These are phyloP conservation scores for Helicoverpa armigera DNA, from an alignment of 1,140 invertebrate genomes.

Conservation along the genomic window DNA sequence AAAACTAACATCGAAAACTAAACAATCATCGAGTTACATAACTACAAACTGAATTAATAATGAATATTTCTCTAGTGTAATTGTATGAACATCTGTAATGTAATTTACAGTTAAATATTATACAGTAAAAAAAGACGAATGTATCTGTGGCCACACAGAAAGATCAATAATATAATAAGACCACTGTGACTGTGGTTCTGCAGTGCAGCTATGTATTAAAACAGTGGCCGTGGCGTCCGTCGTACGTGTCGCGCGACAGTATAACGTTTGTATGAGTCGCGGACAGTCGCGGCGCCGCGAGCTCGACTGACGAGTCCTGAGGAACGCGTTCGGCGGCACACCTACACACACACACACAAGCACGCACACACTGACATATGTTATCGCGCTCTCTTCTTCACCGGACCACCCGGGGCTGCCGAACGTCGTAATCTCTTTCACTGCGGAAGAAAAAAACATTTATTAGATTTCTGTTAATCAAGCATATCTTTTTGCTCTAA, in stretches of 20 bases:
- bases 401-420: constrained; percentile 74
- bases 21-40: constrained; percentile 61
- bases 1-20: constrained; percentile 79
- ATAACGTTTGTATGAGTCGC: neutral
- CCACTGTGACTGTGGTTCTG: constrained; percentile 15
- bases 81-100: constrained; percentile 49
- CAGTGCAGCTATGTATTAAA: constrained; percentile 23
- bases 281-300: neutral
- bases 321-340: constrained; percentile 42
- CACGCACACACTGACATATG: constrained; percentile 63
- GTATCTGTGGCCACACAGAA: constrained; percentile 23
- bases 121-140: constrained; percentile 47
- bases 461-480: constrained; percentile 3
- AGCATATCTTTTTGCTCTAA: no score
- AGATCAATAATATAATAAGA: constrained; percentile 32
- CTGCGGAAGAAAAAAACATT: constrained; percentile 63
- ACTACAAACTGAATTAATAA: constrained; percentile 48
- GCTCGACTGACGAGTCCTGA: constrained; percentile 21
- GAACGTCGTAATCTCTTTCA: constrained; percentile 83
- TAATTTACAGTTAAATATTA: constrained; percentile 51
- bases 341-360: constrained; percentile 50
- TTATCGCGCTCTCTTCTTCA: constrained; percentile 78
- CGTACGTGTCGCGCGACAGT: neutral
- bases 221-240: neutral
- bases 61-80: constrained; percentile 43